These are phyloP conservation scores for Natrix natrix DNA, from an alignment of 2,797 vertebrate species.

Conservation along the genomic window DNA sequence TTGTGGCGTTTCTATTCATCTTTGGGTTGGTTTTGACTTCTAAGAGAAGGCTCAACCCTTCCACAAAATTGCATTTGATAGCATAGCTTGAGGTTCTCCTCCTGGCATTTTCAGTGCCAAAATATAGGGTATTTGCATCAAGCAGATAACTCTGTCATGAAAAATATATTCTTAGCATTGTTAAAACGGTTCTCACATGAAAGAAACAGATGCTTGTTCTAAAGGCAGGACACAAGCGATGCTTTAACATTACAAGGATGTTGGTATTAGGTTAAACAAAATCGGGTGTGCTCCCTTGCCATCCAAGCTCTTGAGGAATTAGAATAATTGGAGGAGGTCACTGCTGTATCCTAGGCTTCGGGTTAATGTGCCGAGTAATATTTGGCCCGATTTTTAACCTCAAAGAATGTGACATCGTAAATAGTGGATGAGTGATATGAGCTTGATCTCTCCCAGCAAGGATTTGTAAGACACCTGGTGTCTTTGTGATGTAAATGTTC, in stretches of 20 bases:
- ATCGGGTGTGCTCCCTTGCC: neutral
- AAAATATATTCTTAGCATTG: neutral
- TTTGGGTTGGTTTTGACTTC: neutral
- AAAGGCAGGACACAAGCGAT: neutral
- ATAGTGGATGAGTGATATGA: neutral
- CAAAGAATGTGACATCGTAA: constrained; percentile 16
- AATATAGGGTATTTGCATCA: neutral
- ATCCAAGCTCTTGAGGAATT: neutral
- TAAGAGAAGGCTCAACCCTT: neutral
- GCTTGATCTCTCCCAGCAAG: neutral
- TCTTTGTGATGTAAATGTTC: constrained; percentile 30
- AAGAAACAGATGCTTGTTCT: neutral
- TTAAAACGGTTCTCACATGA: neutral
- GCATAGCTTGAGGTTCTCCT: neutral
- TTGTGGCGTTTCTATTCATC: neutral
- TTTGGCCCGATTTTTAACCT: constrained; percentile 37
- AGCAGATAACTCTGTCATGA: neutral
- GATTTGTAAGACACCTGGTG: constrained; percentile 32
- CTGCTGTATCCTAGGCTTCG: neutral
- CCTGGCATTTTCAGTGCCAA: neutral
- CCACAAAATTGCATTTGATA: neutral
- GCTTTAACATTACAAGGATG: neutral
- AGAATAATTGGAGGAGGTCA: neutral
- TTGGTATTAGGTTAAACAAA: neutral
- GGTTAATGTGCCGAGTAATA: constrained; percentile 12